Percentiles rank a stretch among this genome's conserved stretches.
Conservation (phyloP, 1,140 invertebrate genomes). For the Chlorops oryzae region DNA sequence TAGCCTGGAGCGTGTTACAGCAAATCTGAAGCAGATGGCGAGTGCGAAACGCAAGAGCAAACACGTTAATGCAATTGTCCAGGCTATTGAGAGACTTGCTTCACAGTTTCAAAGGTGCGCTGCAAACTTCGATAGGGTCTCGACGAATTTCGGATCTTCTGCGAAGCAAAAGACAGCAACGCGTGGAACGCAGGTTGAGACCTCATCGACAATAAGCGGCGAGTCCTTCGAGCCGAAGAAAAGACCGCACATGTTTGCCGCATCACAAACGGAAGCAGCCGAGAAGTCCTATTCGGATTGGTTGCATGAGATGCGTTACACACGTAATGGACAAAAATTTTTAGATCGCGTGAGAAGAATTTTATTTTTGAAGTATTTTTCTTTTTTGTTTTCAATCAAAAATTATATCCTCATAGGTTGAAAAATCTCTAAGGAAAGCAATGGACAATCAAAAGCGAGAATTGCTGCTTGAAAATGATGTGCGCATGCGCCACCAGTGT, state of each 20-base stretch:
- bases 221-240: background rate
- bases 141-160: background rate
- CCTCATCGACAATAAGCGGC: background rate
- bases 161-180: background rate
- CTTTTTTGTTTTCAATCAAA: background rate
- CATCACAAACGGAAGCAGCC: background rate
- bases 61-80: constrained; percentile 9
- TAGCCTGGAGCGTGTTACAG: constrained; percentile 15
- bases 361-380: background rate
- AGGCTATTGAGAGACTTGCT: constrained; percentile 12
- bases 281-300: constrained; percentile 30
- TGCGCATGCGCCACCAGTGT: constrained; percentile 31
- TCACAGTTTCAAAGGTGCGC: constrained; percentile 16
- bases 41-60: constrained; percentile 11
- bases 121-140: constrained; percentile 12
- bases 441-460: constrained; percentile 30
- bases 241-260: background rate
- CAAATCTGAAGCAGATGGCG: constrained; percentile 12
- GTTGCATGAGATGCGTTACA: constrained; percentile 39
- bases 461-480: constrained; percentile 23
- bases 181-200: no score
- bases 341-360: constrained; percentile 25
- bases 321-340: constrained; percentile 30
- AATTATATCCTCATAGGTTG: constrained; percentile 10
- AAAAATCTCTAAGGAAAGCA: constrained; percentile 34